phyloP scores from a whole-genome alignment of 1,140 invertebrate species.

The Pseudomyrmex cubaensis region DNA sequence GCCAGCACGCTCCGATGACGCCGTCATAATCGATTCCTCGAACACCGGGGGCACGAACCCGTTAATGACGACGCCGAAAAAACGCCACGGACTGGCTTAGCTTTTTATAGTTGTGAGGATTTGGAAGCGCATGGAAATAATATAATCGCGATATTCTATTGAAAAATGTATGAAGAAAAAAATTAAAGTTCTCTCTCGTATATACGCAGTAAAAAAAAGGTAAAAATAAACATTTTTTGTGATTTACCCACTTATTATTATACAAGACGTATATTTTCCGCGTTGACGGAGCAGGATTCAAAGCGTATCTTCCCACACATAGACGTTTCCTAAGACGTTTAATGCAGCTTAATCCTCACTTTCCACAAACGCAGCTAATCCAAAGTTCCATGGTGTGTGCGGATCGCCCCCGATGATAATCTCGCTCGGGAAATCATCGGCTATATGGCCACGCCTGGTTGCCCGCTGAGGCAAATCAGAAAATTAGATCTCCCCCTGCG shows the following conservation, averaged over 20 bases:
- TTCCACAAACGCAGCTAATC: constrained; percentile 5
- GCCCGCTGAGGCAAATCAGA: constrained; percentile 48
- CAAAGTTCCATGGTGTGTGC: background rate
- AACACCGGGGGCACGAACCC: constrained; percentile 58
- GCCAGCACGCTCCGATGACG: constrained; percentile 72
- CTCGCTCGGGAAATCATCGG: constrained; percentile 46
- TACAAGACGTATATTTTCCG: too few relatives aligned
- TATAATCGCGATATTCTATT: background rate
- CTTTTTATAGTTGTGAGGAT: background rate
- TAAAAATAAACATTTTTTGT: too few relatives aligned
- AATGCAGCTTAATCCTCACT: background rate
- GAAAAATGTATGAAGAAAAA: background rate
- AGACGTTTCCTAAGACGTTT: background rate
- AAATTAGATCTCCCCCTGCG: constrained; percentile 60
- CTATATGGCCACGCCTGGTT: constrained; percentile 3
- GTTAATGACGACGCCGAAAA: constrained; percentile 69
- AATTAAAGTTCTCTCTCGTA: too few relatives aligned
- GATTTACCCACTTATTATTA: too few relatives aligned
- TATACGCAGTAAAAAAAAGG: too few relatives aligned
- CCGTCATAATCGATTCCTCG: constrained; percentile 76
- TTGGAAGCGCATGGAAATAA: background rate
- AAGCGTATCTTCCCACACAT: too few relatives aligned
- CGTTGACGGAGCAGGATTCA: too few relatives aligned
- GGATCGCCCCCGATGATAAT: constrained; percentile 24
- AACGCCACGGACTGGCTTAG: constrained; percentile 50